These are phyloP conservation scores for Notarius quadriscutis DNA, from an alignment of 2,113 vertebrate species.

Conservation along the genomic window DNA sequence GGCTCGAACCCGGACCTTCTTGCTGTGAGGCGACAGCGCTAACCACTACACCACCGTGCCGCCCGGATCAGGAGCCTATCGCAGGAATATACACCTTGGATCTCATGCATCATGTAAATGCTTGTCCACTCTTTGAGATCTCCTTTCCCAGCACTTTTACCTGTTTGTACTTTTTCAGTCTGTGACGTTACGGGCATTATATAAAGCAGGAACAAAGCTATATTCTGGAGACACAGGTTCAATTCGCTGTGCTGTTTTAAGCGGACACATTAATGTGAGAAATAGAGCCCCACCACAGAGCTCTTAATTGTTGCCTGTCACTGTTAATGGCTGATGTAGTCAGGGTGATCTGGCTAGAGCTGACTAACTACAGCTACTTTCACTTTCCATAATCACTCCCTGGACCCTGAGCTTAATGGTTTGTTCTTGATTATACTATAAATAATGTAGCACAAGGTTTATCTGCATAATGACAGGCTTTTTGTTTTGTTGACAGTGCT, in stretches of 20 bases:
- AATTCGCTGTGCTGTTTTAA: slow-evolving; percentile 24
- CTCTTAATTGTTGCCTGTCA: slow-evolving; percentile 38
- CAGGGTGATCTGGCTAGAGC: not conserved
- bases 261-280: slow-evolving; percentile 24
- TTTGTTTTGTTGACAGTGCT: slow-evolving; percentile 15
- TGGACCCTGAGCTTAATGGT: slow-evolving; percentile 17
- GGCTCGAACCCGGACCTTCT: too few species aligned
- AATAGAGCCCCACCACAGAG: slow-evolving; percentile 6
- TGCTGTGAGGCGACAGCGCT: too few species aligned
- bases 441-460: slow-evolving; percentile 44
- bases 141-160: not conserved
- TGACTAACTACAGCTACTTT: slow-evolving; percentile 32
- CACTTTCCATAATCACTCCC: slow-evolving; percentile 29
- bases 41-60: too few species aligned
- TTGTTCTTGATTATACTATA: slow-evolving; percentile 44
- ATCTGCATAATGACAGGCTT: slow-evolving; percentile 34
- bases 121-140: not conserved
- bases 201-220: not conserved
- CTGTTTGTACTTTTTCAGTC: not conserved
- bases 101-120: not conserved
- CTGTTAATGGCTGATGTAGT: slow-evolving; percentile 32
- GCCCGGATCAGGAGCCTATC: too few species aligned
- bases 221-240: not conserved
- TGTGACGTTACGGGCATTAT: not conserved
- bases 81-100: too few species aligned